Evolutionary conservation across 2,888 invertebrate genomes (phyloP).

Genomic region (Chirona hameri): DNA sequence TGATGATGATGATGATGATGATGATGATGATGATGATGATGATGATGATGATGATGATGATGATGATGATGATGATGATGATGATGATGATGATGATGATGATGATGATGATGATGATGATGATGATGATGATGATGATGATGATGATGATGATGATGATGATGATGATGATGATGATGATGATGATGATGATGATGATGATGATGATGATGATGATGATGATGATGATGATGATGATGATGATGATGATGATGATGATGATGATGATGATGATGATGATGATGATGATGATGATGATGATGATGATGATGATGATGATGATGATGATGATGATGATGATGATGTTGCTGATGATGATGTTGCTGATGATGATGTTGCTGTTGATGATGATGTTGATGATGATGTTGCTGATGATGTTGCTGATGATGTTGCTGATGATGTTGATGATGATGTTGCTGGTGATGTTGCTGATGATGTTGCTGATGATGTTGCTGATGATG

Average conservation of each 20-base stretch:
- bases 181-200: slow-evolving; percentile 31
- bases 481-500: no score
- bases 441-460: no score
- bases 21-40: slow-evolving; percentile 34
- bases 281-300: slow-evolving; percentile 33
- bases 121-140: slow-evolving; percentile 31
- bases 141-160: slow-evolving; percentile 7
- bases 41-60: slow-evolving; percentile 33
- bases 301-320: slow-evolving; percentile 31
- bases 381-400: no score
- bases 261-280: no score
- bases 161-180: slow-evolving; percentile 30
- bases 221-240: slow-evolving; percentile 24
- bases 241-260: no score
- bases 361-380: no score
- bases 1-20: slow-evolving; percentile 34
- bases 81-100: slow-evolving; percentile 34
- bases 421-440: no score
- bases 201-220: slow-evolving; percentile 31
- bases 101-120: slow-evolving; percentile 32
- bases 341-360: no score
- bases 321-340: no score
- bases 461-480: no score
- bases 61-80: slow-evolving; percentile 34
- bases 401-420: no score